phyloP scores from a whole-genome alignment of 2,797 vertebrate genomes.

The Syngnathus rostellatus region DNA sequence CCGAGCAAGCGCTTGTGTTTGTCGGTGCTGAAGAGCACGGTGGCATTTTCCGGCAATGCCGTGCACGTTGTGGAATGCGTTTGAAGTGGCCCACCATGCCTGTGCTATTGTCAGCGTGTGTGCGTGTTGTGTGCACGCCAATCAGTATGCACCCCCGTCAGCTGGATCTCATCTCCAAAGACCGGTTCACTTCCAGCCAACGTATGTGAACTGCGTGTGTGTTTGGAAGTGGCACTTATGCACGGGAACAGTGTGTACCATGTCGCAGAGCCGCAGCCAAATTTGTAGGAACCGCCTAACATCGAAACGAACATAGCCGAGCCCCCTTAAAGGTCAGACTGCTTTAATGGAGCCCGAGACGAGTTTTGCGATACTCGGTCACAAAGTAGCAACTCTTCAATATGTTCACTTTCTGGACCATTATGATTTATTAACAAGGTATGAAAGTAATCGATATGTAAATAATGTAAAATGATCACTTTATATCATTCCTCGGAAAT shows the following conservation, averaged over 20 bases:
- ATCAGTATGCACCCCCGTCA: conserved; percentile 18
- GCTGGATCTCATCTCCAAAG: conserved; percentile 42
- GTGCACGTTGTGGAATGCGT: conserved; percentile 69
- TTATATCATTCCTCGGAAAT: neutral
- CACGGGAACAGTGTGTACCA: conserved; percentile 43
- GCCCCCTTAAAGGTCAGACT: neutral
- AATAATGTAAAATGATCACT: too few relatives aligned
- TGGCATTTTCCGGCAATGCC: conserved; percentile 69
- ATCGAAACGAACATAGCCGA: neutral
- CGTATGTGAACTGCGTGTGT: conserved; percentile 31
- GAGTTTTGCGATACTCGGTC: neutral
- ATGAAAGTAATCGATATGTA: too few relatives aligned
- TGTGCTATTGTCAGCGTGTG: conserved; percentile 22
- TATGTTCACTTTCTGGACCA: neutral
- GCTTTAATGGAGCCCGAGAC: neutral
- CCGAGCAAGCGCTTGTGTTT: conserved; percentile 4
- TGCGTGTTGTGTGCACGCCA: conserved; percentile 3
- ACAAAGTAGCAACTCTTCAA: neutral
- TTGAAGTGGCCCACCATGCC: conserved; percentile 69
- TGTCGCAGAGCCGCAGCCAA: neutral
- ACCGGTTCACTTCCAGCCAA: conserved; percentile 46
- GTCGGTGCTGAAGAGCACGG: conserved; percentile 48
- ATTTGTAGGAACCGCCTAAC: neutral
- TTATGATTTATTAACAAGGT: too few relatives aligned
- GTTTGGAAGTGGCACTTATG: conserved; percentile 15